Conservation (phyloP, 2,797 vertebrate species). For the Cottoperca gobio region DNA sequence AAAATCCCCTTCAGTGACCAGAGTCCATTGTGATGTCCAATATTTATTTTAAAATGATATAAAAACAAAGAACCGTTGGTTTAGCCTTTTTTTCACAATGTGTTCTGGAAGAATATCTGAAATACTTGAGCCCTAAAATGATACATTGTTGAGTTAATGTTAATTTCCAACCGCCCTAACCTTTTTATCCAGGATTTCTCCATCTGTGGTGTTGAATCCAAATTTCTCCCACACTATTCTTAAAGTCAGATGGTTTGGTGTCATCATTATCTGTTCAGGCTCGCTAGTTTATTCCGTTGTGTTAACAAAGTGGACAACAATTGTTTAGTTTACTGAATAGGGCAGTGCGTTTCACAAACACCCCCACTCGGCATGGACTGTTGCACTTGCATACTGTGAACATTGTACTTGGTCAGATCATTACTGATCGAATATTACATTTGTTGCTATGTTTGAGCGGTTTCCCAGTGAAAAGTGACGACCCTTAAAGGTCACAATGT, state of each 20-base stretch:
- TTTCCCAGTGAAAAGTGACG: neutral
- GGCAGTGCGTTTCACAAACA: constrained; percentile 15
- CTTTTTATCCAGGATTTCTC: neutral
- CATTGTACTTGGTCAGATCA: neutral
- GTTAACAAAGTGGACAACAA: constrained; percentile 5
- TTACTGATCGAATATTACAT: neutral
- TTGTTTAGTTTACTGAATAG: constrained; percentile 6
- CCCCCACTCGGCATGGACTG: neutral
- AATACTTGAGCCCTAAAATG: neutral
- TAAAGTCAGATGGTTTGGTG: constrained; percentile 14
- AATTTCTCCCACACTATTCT: constrained; percentile 14
- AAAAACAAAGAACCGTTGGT: neutral
- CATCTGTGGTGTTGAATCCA: neutral
- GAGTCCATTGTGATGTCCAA: no score
- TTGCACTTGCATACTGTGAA: neutral
- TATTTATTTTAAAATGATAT: neutral
- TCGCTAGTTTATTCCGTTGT: constrained; percentile 9
- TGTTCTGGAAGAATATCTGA: neutral
- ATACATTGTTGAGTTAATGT: neutral
- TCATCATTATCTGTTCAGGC: constrained; percentile 2
- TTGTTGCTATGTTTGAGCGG: neutral
- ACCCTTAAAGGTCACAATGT: neutral
- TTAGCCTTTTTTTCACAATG: neutral
- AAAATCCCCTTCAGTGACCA: no score
- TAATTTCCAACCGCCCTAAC: neutral